These are phyloP conservation scores for Halesus radiatus DNA, from an alignment of 1,140 invertebrate genomes.

Conservation along the genomic window DNA sequence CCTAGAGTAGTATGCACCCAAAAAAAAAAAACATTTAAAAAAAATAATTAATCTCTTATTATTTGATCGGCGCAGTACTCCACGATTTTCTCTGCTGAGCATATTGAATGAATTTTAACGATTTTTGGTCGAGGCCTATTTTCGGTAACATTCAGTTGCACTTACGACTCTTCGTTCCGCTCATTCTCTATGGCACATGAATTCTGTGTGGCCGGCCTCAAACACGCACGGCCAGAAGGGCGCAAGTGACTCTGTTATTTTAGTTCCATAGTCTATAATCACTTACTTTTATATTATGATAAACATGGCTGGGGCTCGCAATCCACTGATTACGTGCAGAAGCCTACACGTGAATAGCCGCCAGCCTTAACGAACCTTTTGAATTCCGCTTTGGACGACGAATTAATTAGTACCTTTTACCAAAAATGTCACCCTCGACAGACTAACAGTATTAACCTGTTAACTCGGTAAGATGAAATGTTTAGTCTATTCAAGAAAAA, in stretches of 20 bases:
- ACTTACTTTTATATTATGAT: constrained; percentile 50
- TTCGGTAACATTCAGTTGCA: constrained; percentile 34
- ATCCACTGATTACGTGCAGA: constrained; percentile 36
- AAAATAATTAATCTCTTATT: not conserved
- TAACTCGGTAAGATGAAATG: too few species aligned
- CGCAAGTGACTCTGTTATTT: constrained; percentile 37
- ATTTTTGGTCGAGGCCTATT: constrained; percentile 46
- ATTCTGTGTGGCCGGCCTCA: not conserved
- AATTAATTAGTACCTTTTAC: too few species aligned
- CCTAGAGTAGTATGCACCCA: too few species aligned
- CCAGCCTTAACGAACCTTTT: too few species aligned
- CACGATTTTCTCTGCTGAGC: constrained; percentile 30
- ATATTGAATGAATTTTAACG: constrained; percentile 53
- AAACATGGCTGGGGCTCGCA: constrained; percentile 19
- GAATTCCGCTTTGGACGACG: too few species aligned
- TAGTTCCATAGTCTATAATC: constrained; percentile 30
- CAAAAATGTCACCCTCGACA: too few species aligned
- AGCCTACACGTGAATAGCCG: not conserved
- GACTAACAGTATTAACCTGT: too few species aligned
- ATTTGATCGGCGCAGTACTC: constrained; percentile 8
- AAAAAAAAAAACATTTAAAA: too few species aligned
- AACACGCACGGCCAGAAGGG: not conserved
- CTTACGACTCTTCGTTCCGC: constrained; percentile 34
- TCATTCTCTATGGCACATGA: not conserved
- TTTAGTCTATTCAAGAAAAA: too few species aligned